Conservation (phyloP, 2,888 invertebrate species). For the Lasioglossum villosulum region DNA sequence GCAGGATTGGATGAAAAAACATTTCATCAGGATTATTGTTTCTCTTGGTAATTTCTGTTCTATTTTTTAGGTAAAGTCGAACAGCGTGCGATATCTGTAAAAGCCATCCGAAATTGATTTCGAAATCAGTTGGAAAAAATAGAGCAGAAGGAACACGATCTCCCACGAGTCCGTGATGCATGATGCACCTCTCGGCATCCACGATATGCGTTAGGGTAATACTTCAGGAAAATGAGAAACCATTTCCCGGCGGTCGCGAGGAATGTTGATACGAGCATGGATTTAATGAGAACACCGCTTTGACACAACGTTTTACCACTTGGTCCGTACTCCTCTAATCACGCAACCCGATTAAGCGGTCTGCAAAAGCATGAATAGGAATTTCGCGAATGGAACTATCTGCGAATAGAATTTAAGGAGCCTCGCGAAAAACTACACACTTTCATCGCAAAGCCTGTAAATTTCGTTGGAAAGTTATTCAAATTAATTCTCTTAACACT, state of each 20-base stretch:
- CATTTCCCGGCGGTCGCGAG: background rate
- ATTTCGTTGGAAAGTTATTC: no score
- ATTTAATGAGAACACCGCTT: background rate
- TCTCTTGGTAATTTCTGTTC: background rate
- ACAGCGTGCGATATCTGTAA: background rate
- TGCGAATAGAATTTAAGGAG: background rate
- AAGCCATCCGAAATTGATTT: conserved; percentile 30
- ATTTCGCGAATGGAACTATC: background rate
- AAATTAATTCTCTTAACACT: no score
- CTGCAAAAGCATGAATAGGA: background rate
- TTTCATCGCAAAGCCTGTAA: no score
- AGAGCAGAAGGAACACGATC: conserved; percentile 28
- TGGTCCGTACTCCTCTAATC: background rate
- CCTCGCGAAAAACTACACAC: no score
- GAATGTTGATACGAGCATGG: background rate
- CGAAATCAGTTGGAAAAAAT: conserved; percentile 18
- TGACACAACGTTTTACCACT: background rate
- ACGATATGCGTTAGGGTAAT: background rate
- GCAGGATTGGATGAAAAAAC: no score
- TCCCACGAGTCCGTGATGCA: background rate
- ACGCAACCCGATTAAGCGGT: background rate
- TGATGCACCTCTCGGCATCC: background rate
- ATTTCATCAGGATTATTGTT: no score
- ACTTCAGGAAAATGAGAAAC: background rate
- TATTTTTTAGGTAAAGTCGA: background rate